Evolutionary conservation across 2,888 invertebrate species (phyloP).

Genomic region (Zele albiditarsus): DNA sequence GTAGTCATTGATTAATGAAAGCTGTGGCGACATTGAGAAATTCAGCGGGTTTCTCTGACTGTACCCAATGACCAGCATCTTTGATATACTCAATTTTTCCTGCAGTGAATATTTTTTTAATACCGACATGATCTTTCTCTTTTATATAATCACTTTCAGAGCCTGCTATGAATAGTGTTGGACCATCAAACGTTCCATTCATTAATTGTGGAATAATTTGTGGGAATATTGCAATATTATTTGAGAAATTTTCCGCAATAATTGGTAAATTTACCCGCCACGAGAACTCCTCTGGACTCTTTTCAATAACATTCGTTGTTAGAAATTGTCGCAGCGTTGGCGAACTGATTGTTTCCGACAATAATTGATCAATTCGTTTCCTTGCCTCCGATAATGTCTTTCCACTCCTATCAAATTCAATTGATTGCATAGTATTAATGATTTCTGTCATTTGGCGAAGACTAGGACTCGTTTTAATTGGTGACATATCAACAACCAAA

Average conservation of each 20-base stretch:
- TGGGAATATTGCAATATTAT: conserved; percentile 81
- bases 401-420: conserved; percentile 75
- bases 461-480: conserved; percentile 78
- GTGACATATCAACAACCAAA: conserved; percentile 83
- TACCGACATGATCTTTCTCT: conserved; percentile 76
- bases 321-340: conserved; percentile 82
- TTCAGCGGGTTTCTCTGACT: conserved; percentile 89
- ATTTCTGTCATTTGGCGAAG: conserved; percentile 78
- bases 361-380: conserved; percentile 78
- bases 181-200: conserved; percentile 73
- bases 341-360: conserved; percentile 77
- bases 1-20: conserved; percentile 75
- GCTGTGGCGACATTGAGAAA: conserved; percentile 80
- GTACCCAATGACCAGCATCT: conserved; percentile 95
- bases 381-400: conserved; percentile 83
- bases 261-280: conserved; percentile 89
- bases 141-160: conserved; percentile 86
- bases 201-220: conserved; percentile 59
- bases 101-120: conserved; percentile 82
- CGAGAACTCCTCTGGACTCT: conserved; percentile 77
- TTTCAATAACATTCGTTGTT: conserved; percentile 87
- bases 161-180: conserved; percentile 90
- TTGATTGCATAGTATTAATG: conserved; percentile 80
- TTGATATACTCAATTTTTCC: conserved; percentile 82
- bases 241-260: conserved; percentile 79